These are phyloP conservation scores for Galago senegalensis DNA, from an alignment of 2,797 vertebrate species.

Conservation along the genomic window DNA sequence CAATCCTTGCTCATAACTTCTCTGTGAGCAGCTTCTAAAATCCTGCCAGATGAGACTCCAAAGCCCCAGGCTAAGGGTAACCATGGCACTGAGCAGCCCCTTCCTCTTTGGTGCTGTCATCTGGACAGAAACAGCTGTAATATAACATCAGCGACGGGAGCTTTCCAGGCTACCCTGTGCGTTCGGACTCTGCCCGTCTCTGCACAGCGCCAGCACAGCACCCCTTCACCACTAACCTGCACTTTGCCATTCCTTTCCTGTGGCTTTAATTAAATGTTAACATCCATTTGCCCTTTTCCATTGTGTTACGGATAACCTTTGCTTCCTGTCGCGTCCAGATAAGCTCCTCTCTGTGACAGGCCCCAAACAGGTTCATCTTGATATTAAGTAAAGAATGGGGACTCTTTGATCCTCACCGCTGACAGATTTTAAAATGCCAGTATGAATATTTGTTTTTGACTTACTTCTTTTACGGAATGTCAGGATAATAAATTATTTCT, in stretches of 20 bases:
- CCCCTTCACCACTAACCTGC: constrained; percentile 58
- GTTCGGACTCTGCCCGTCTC: not conserved
- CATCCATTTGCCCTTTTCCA: constrained; percentile 83
- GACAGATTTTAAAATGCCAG: constrained; percentile 72
- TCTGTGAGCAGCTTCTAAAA: not conserved
- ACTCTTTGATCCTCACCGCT: constrained; percentile 61
- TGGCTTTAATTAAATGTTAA: constrained; percentile 84
- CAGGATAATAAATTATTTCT: constrained; percentile 79
- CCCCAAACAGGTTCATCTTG: constrained; percentile 56
- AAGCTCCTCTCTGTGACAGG: constrained; percentile 75
- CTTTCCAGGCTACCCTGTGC: not conserved
- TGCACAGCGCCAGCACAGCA: not conserved
- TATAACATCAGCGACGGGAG: not conserved
- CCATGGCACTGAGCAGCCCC: not conserved
- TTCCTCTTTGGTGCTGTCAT: not conserved
- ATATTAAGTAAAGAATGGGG: constrained; percentile 68
- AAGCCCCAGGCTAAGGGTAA: not conserved
- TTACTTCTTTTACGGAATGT: constrained; percentile 64
- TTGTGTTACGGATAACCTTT: constrained; percentile 80
- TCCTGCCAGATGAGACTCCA: not conserved
- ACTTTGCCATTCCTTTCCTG: constrained; percentile 73
- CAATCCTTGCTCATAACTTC: not conserved
- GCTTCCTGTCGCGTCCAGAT: constrained; percentile 67
- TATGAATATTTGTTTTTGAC: constrained; percentile 75
- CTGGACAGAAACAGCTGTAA: not conserved